These are phyloP conservation scores for Cosmorhoe ocellata DNA, from an alignment of 2,888 invertebrate species.

Conservation along the genomic window DNA sequence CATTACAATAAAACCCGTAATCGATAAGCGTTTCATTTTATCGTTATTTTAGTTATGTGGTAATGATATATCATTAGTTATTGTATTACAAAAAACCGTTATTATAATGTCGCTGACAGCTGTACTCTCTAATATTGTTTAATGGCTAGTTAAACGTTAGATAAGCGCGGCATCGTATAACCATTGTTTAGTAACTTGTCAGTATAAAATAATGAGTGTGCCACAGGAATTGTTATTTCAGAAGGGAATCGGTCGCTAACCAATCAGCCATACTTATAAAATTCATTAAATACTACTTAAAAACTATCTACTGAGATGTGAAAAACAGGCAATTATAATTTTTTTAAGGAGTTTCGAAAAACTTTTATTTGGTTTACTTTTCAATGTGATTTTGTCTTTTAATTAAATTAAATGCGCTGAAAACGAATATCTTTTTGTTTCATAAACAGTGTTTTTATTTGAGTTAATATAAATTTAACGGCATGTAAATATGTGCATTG, in stretches of 20 bases:
- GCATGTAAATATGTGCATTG: too few species aligned
- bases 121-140: slow-evolving; percentile 14
- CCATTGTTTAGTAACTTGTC: slow-evolving; percentile 24
- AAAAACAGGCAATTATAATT: too few species aligned
- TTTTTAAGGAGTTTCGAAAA: too few species aligned
- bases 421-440: too few species aligned
- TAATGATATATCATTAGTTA: not conserved
- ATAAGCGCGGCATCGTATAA: slow-evolving; percentile 20
- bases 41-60: not conserved
- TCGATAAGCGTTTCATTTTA: slow-evolving; percentile 5
- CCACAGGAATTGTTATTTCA: slow-evolving; percentile 4
- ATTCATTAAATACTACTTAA: too few species aligned
- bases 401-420: too few species aligned
- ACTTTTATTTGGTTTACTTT: too few species aligned
- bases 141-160: slow-evolving; percentile 22
- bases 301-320: too few species aligned
- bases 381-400: too few species aligned
- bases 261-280: not conserved
- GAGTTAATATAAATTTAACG: too few species aligned
- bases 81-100: slow-evolving; percentile 1
- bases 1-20: slow-evolving; percentile 1
- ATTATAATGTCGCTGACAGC: slow-evolving; percentile 12
- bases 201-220: slow-evolving; percentile 21
- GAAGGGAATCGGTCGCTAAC: not conserved
- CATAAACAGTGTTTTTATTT: too few species aligned